Conservation (phyloP, 2,888 invertebrate species). For the Panopea generosa region DNA sequence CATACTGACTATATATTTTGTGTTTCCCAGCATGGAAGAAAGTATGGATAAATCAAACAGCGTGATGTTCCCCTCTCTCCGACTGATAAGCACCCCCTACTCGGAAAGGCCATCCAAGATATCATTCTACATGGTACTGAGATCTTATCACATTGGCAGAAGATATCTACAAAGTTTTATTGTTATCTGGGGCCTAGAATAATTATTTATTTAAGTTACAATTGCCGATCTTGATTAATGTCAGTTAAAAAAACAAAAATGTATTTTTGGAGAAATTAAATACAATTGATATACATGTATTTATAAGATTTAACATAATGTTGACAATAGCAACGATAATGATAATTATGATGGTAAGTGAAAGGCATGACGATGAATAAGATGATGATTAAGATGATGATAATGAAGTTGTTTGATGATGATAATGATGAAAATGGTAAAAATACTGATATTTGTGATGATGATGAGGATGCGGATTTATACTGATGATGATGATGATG, state of each 20-base stretch:
- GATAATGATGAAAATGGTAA: too few species aligned
- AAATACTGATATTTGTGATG: too few species aligned
- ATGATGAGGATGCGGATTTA: too few species aligned
- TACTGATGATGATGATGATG: too few species aligned
- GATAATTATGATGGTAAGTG: too few species aligned
- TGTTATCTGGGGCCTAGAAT: conserved; percentile 4
- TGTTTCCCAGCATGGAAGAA: conserved; percentile 51
- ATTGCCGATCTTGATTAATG: neutral
- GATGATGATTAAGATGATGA: too few species aligned
- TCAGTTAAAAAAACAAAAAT: neutral
- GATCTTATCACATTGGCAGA: conserved; percentile 2
- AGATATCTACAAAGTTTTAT: neutral
- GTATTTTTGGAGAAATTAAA: neutral
- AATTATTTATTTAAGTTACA: too few species aligned
- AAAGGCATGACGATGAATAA: too few species aligned
- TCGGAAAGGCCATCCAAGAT: neutral
- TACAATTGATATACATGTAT: neutral
- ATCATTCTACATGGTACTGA: neutral
- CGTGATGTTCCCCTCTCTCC: conserved; percentile 34
- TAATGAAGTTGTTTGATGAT: too few species aligned
- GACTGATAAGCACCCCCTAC: conserved; percentile 5
- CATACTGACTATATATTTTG: conserved; percentile 39
- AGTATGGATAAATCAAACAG: conserved; percentile 56
- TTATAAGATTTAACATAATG: neutral
- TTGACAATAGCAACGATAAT: too few species aligned